These are phyloP conservation scores for Siniperca chuatsi DNA, from an alignment of 2,113 vertebrate genomes.

Conservation along the genomic window DNA sequence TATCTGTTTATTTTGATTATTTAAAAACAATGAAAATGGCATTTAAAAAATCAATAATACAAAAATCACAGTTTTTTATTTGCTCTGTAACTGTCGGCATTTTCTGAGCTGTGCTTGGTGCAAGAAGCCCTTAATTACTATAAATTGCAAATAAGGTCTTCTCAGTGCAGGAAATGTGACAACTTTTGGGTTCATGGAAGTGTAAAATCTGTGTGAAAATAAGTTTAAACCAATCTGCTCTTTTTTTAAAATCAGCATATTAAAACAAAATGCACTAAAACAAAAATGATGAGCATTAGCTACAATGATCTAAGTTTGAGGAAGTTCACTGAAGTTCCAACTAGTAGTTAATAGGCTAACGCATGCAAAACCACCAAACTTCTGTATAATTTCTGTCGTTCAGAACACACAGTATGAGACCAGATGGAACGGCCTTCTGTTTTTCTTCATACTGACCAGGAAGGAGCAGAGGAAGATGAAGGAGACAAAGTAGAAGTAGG, in stretches of 20 bases:
- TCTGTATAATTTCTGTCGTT: not conserved
- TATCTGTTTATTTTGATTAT: not conserved
- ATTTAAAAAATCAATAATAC: not conserved
- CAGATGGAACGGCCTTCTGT: not conserved
- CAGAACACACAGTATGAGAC: not conserved
- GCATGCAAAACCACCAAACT: not conserved
- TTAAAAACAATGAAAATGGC: not conserved
- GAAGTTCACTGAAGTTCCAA: not conserved
- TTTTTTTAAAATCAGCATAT: not conserved
- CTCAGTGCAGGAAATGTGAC: not conserved
- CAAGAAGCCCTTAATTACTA: not conserved
- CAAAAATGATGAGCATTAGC: not conserved
- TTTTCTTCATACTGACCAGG: conserved; percentile 87
- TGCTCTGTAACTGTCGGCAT: not conserved
- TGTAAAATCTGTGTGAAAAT: not conserved
- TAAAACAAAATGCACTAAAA: not conserved
- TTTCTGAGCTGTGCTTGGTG: not conserved
- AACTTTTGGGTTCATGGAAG: not conserved
- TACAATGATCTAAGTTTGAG: not conserved
- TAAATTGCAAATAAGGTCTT: not conserved
- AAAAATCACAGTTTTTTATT: not conserved
- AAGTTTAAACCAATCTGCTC: not conserved
- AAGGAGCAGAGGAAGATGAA: conserved; percentile 99
- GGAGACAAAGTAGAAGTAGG: conserved; percentile 98
- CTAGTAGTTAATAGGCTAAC: not conserved